Percentiles rank a stretch among this genome's conserved stretches.
Conservation (phyloP, 92 coral and sea anemone genomes). For the Palythoa grandis region DNA sequence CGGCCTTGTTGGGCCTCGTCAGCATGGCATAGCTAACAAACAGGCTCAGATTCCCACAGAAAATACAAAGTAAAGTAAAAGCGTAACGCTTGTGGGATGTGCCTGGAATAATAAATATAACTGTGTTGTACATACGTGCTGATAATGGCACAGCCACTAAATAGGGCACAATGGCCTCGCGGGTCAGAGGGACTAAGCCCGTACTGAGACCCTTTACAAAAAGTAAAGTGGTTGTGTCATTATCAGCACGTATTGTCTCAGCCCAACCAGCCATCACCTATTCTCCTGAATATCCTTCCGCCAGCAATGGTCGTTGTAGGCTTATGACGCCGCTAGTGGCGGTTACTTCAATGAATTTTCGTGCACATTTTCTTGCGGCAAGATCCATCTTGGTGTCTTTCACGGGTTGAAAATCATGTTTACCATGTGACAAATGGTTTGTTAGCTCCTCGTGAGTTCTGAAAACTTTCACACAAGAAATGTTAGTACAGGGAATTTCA, state of each 20-base stretch:
- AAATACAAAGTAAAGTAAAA: too few species aligned
- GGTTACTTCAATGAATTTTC: background rate
- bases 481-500: background rate
- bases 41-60: too few species aligned
- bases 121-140: too few species aligned
- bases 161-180: too few species aligned
- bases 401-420: background rate
- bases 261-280: background rate
- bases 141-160: too few species aligned
- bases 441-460: slow-evolving; percentile 5
- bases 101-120: too few species aligned
- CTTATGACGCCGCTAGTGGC: background rate
- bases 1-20: too few species aligned
- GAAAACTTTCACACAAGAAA: background rate
- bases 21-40: too few species aligned
- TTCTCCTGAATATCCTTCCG: background rate
- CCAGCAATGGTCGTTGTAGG: background rate
- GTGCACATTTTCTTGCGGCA: background rate
- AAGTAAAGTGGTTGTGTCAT: too few species aligned
- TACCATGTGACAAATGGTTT: background rate
- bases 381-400: slow-evolving; percentile 4
- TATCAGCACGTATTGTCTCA: background rate
- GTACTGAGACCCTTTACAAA: too few species aligned
- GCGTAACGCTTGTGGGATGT: too few species aligned
- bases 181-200: too few species aligned